These are phyloP conservation scores for Muricea muricata DNA, from an alignment of 92 coral and sea anemone genomes.

Conservation along the genomic window DNA sequence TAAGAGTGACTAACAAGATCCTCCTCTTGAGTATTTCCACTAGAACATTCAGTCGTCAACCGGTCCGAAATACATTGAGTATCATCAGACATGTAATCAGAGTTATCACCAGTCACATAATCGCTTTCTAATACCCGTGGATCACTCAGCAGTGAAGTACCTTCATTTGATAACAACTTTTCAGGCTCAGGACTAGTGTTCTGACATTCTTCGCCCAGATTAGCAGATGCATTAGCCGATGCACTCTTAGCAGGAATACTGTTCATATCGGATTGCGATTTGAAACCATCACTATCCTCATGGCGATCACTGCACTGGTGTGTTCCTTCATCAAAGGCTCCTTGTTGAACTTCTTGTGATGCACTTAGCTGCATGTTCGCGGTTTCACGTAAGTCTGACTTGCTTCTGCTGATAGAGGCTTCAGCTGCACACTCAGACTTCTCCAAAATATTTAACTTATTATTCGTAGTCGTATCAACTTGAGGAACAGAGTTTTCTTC, in stretches of 20 bases:
- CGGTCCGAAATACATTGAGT: neutral
- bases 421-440: neutral
- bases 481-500: neutral
- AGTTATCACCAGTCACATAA: neutral
- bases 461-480: neutral
- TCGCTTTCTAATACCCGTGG: neutral
- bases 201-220: neutral
- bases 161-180: neutral
- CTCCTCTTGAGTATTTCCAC: neutral
- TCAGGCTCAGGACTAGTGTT: neutral
- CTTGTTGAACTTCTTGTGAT: neutral
- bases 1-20: neutral
- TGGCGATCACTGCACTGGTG: neutral
- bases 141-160: neutral
- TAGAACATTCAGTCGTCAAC: neutral
- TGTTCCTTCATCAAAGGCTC: neutral
- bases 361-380: no score
- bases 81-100: neutral
- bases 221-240: neutral
- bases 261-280: no score
- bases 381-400: neutral
- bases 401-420: neutral
- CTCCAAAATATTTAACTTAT: neutral
- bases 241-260: neutral
- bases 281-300: neutral